Evolutionary conservation across 2,113 vertebrate species (phyloP), one percentile per base, ranked within the genome.

Genomic region (Nycticryphes semicollaris): DNA sequence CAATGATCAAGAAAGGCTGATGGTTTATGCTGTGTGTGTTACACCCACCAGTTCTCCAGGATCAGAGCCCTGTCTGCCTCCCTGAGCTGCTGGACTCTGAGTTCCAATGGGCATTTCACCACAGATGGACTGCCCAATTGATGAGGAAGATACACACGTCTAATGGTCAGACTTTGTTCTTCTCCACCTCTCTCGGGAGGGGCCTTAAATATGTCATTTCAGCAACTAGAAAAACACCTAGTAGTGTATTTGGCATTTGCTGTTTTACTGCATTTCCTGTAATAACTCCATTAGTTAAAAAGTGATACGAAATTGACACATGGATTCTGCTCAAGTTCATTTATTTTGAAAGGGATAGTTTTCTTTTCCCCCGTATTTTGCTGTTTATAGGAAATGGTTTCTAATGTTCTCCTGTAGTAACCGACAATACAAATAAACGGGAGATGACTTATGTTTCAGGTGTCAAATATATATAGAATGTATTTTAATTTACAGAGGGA

Each of bases 91-190:
- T 84, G 41, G 7, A 74, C 8, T 14, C 37, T 27, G 17, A 67
- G 8, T 5, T 74, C n/a, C 69, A 60, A 37, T 1, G 4, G 22
- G 5, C 50, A 17, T 51, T 35, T 68, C 14, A 20, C 25, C 2
- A 1, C 0, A 0, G 41, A 10, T 1, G 4, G 35, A 48, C 28
- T 48, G 22, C 50, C 30, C 16, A 73, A 6, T 7, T 4, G 2
- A 59, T 64, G 27, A 88, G 8, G 27, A 70, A 57, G 35, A 50
- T 9, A 10, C 22, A 70, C 6, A 37, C 0, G 1, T n/a, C 62
- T 66, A 81, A 39, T 60, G 21, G 53, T 59, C 45, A 72, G 35
- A 45, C 12, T 48, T 56, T 51, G 23, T 75, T 31, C 19, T 89
- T 88, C 25, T 15, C n/a, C 4, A 7, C 2, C 14, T 62, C 20